phyloP scores from a whole-genome alignment of 37 sponge, comb jelly and placozoan species.

The Ianthella basta region DNA sequence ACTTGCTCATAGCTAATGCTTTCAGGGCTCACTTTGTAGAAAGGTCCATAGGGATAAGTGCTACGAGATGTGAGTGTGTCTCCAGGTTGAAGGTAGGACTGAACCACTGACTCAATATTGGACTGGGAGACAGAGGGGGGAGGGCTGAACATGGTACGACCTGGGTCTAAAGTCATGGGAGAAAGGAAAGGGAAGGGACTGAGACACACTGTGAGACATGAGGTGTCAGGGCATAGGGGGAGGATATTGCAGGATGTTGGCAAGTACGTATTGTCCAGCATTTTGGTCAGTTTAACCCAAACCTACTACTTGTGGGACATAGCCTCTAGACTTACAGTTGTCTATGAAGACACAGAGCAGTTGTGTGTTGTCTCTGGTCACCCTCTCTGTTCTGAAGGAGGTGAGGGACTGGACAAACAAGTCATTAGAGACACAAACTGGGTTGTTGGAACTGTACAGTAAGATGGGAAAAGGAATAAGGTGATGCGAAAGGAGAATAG shows the following conservation, averaged over 20 bases:
- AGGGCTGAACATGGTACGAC: neutral
- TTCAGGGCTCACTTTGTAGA: neutral
- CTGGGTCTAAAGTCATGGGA: conserved; percentile 21
- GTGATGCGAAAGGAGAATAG: too few relatives aligned
- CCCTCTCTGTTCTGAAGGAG: conserved; percentile 5
- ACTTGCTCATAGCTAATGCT: too few relatives aligned
- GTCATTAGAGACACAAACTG: conserved; percentile 15
- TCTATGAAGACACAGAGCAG: conserved; percentile 24
- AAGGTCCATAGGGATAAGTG: neutral
- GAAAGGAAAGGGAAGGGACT: too few relatives aligned
- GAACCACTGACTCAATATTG: neutral
- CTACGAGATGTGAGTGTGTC: neutral
- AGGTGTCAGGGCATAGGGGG: too few relatives aligned
- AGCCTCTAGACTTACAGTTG: conserved; percentile 16
- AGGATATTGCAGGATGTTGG: too few relatives aligned
- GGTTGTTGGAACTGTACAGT: conserved; percentile 7
- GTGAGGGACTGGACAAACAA: neutral
- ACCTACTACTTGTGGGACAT: too few relatives aligned
- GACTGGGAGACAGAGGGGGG: neutral
- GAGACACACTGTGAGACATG: too few relatives aligned
- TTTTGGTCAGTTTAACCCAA: too few relatives aligned
- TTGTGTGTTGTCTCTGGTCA: neutral
- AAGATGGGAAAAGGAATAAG: too few relatives aligned
- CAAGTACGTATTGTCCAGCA: too few relatives aligned
- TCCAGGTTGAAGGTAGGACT: neutral